Conservation (phyloP, 2,113 vertebrate species). For the Myxocyprinus asiaticus region DNA sequence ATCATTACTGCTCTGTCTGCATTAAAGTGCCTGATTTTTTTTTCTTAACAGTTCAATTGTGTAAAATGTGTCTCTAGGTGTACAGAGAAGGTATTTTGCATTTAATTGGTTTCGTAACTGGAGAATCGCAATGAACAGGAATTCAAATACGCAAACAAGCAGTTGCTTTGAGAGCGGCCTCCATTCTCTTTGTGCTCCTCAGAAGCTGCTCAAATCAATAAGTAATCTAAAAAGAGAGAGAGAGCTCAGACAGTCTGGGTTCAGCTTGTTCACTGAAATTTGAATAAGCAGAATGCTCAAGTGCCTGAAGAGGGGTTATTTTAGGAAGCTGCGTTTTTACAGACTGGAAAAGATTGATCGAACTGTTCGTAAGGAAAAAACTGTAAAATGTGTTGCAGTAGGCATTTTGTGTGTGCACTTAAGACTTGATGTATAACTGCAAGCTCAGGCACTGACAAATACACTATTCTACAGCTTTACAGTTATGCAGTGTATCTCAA, state of each 20-base stretch:
- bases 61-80: background rate
- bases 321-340: conserved; percentile 17
- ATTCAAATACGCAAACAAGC: conserved; percentile 16
- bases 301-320: conserved; percentile 41
- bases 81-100: background rate
- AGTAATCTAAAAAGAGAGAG: conserved; percentile 39
- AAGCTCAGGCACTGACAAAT: conserved; percentile 18
- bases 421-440: background rate
- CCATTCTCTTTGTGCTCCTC: conserved; percentile 32
- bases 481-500: background rate
- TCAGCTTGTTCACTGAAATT: conserved; percentile 32
- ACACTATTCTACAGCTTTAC: conserved; percentile 26
- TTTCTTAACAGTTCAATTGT: background rate
- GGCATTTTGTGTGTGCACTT: background rate
- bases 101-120: background rate
- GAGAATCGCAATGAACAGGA: background rate
- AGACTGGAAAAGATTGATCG: conserved; percentile 13
- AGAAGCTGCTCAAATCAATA: conserved; percentile 38
- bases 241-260: conserved; percentile 30
- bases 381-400: background rate
- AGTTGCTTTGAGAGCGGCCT: conserved; percentile 9
- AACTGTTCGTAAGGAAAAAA: background rate
- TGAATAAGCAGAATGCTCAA: conserved; percentile 43
- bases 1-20: conserved; percentile 10
- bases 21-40: background rate